Evolutionary conservation across 2,797 vertebrate genomes (phyloP).

Genomic region (Mionectes olivaceus): DNA sequence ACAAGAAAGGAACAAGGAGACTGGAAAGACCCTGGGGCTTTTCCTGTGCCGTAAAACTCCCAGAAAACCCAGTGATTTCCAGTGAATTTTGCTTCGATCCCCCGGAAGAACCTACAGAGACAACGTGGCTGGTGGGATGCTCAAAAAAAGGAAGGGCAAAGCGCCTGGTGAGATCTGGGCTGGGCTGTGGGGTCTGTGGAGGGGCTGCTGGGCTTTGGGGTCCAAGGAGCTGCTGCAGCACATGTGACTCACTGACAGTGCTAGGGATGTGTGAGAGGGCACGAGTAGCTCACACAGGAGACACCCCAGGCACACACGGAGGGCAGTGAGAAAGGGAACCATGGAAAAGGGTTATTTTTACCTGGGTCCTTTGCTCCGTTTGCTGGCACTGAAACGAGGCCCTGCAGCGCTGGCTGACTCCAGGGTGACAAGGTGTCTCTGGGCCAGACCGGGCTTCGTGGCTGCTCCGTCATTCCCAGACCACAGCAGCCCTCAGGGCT

Average conservation of each 20-base stretch:
- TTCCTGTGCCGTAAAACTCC: not conserved
- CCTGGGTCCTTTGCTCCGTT: not conserved
- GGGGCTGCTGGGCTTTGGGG: rapidly evolving
- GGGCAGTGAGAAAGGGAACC: not conserved
- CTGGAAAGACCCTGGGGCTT: not conserved
- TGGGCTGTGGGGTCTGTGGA: not conserved
- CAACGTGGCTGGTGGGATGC: rapidly evolving
- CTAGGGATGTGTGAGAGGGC: not conserved
- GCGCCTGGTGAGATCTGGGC: not conserved
- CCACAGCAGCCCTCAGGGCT: not conserved
- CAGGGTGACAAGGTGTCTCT: rapidly evolving
- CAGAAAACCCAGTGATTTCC: rapidly evolving
- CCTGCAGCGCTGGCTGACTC: not conserved
- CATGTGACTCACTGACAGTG: rapidly evolving
- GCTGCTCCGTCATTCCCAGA: not conserved
- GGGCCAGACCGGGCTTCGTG: rapidly evolving
- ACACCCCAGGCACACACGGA: rapidly evolving
- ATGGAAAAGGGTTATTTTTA: slow-evolving; percentile 8
- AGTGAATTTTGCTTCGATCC: not conserved
- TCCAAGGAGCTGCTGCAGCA: rapidly evolving
- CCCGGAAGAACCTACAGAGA: not conserved
- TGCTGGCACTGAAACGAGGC: rapidly evolving
- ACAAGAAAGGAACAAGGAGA: not conserved
- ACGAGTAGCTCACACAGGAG: not conserved
- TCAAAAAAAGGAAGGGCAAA: rapidly evolving